These are phyloP conservation scores for Drosophila neonasuta DNA, from an alignment of 2,888 invertebrate genomes.

Conservation along the genomic window DNA sequence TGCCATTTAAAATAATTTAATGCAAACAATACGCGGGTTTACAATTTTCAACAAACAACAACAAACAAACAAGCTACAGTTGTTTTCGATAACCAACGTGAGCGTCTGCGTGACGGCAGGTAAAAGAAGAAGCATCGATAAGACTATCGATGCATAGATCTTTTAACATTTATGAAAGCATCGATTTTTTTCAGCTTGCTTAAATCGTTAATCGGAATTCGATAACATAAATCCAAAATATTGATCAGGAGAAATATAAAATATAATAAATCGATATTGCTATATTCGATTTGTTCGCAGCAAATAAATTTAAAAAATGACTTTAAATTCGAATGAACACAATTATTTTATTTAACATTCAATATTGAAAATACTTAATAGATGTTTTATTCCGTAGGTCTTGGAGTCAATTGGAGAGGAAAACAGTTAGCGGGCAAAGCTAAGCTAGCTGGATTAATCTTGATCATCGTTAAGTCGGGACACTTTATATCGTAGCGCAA, in stretches of 20 bases:
- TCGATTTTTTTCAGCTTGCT: no score
- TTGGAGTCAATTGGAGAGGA: slow-evolving; percentile 84
- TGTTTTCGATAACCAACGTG: slow-evolving; percentile 1
- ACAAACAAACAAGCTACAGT: slow-evolving; percentile 30
- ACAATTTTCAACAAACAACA: slow-evolving; percentile 32
- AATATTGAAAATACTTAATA: not conserved
- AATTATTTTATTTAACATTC: not conserved
- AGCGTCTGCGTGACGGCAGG: not conserved
- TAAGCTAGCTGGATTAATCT: slow-evolving; percentile 87
- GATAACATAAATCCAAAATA: no score
- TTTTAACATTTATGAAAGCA: no score
- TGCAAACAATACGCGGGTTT: slow-evolving; percentile 45
- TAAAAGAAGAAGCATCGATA: not conserved
- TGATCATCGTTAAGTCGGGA: slow-evolving; percentile 83
- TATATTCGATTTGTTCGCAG: not conserved
- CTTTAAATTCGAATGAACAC: not conserved
- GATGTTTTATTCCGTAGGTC: slow-evolving; percentile 17
- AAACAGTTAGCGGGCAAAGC: slow-evolving; percentile 90
- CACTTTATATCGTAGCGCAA: slow-evolving; percentile 87
- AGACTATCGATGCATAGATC: not conserved
- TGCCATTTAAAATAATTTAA: slow-evolving; percentile 42
- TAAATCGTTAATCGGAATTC: no score
- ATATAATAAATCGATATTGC: not conserved
- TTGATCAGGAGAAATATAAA: not conserved
- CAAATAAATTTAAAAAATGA: not conserved